Conservation (phyloP, 2,797 vertebrate genomes). For the Tiaroga cobitis region DNA sequence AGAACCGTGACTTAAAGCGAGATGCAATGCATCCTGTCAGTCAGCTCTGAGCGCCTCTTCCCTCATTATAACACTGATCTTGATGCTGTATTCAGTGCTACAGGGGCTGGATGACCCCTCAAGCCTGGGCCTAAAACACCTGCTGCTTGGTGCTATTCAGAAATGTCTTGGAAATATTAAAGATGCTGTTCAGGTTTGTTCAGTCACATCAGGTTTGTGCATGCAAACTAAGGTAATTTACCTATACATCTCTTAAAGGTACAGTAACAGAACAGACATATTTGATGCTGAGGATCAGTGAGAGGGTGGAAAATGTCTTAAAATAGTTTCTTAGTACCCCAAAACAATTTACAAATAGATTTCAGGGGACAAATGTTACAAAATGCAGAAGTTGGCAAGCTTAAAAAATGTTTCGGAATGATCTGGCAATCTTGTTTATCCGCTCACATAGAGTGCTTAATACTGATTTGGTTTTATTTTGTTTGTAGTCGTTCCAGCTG, state of each 20-base stretch:
- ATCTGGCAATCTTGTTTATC: background rate
- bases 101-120: conserved; percentile 88
- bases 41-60: background rate
- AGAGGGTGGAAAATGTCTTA: background rate
- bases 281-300: background rate
- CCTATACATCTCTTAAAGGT: background rate
- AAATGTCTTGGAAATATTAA: conserved; percentile 92
- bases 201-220: background rate
- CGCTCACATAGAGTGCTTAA: background rate
- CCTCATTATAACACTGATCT: background rate
- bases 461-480: background rate
- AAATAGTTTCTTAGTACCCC: background rate
- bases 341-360: background rate
- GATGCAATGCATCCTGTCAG: background rate
- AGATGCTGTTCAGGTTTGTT: conserved; percentile 90
- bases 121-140: conserved; percentile 86
- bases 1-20: background rate
- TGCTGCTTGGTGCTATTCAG: conserved; percentile 95
- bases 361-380: background rate
- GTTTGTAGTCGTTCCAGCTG: conserved; percentile 87
- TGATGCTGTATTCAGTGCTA: conserved; percentile 79
- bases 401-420: background rate
- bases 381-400: background rate
- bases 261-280: background rate
- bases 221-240: background rate